Percentiles rank a stretch among this genome's conserved stretches.
phyloP scores from a whole-genome alignment of 2,888 invertebrate species.

The Notodonta ziczac region DNA sequence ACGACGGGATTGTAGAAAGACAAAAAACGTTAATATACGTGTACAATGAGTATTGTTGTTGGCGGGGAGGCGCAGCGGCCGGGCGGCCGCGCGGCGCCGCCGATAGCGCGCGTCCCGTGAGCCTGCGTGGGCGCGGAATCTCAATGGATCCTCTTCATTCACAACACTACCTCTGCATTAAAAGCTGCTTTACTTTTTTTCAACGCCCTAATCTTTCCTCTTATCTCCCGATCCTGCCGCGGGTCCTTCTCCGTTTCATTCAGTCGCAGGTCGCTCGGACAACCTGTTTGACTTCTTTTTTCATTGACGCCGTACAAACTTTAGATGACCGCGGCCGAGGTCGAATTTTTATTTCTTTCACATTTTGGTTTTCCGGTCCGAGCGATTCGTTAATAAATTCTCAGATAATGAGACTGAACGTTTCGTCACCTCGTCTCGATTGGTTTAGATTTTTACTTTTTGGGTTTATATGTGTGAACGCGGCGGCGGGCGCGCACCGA shows the following conservation, averaged over 20 bases:
- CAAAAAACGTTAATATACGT: conserved; percentile 54
- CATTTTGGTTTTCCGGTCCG: conserved; percentile 84
- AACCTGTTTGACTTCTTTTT: conserved; percentile 83
- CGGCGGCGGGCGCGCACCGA: conserved; percentile 71
- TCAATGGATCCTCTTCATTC: conserved; percentile 83
- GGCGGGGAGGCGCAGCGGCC: conserved; percentile 34
- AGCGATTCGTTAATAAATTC: conserved; percentile 84
- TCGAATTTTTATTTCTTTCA: conserved; percentile 84
- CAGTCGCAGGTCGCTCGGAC: conserved; percentile 75
- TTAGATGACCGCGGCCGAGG: conserved; percentile 83
- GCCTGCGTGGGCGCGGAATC: conserved; percentile 76
- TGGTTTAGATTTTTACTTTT: conserved; percentile 78
- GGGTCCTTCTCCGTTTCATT: conserved; percentile 81
- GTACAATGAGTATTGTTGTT: conserved; percentile 63
- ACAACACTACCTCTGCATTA: conserved; percentile 81
- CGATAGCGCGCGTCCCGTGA: conserved; percentile 57
- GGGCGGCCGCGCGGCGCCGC: conserved; percentile 50
- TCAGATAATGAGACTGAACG: conserved; percentile 85
- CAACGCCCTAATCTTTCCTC: conserved; percentile 78
- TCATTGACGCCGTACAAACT: conserved; percentile 82
- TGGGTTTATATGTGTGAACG: conserved; percentile 80
- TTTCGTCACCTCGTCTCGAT: conserved; percentile 85
- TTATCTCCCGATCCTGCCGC: conserved; percentile 80
- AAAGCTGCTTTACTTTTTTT: conserved; percentile 79
- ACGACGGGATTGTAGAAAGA: conserved; percentile 54